Evolutionary conservation across 1,140 invertebrate species (phyloP), one percentile per base, ranked within the genome.

Genomic region (Anthonomus grandis): DNA sequence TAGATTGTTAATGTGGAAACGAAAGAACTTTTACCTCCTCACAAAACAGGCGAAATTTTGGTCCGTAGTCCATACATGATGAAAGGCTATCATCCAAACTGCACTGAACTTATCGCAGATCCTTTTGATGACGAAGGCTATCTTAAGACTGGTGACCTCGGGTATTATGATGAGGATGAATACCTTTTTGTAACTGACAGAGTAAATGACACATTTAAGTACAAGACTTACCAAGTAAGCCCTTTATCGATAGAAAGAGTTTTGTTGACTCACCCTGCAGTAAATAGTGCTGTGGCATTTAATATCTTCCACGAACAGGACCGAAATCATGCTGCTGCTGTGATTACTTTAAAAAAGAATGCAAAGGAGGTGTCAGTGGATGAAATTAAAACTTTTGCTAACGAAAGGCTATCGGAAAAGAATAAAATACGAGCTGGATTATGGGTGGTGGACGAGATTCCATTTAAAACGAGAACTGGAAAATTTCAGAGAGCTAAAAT

Each of bases 171-270:
- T 51, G 74, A 84, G n/a, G 74, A 85, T 9, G 75, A 78, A 3
- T 83, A 75, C 55, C 78, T 87, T 57, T 86, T 75, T 61, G 80
- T 89, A 60, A 80, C 86, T 1, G 89, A 89, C 63, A 72, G 89
- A 36, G 64, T 87, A n/a, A 91, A 89, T 59, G 86, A 89, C 69
- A 74, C 90, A 15, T 86, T 90, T 49, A 91, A 91, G 70, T 89
- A 84, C 67, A 58, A 63, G 53, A 45, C 53, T 0, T 71, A 61
- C 25, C 69, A 70, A 38, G 63, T 71, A 12, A 42, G 74, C 2
- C 78, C 78, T 15, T 68, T 75, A 1, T 71, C 73, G 59, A 78
- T 92, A 6, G 89, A 92, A 70, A 75, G 74, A 9, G 41, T 89
- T 3, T 74, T 91, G 10, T 63, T 82, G 2, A 71, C 73, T 13